Evolutionary conservation across 2,113 vertebrate genomes (phyloP).

Genomic region (Percopsis transmontana): DNA sequence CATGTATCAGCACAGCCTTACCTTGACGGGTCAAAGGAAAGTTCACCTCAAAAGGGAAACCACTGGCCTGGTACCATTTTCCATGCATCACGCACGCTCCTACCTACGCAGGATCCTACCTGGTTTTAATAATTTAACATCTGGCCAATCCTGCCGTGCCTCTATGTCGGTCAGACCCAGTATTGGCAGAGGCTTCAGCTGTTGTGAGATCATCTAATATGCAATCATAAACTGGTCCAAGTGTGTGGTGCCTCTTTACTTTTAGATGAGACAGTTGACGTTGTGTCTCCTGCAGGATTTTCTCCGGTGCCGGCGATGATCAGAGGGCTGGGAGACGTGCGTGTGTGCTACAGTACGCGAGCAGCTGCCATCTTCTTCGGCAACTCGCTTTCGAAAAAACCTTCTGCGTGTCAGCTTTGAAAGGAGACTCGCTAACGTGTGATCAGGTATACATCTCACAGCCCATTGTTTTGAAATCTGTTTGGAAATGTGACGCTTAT

Average conservation of each 20-base stretch:
- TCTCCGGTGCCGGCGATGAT: too few species aligned
- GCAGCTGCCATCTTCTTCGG: conserved; percentile 24
- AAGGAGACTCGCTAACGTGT: conserved; percentile 24
- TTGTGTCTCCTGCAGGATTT: too few species aligned
- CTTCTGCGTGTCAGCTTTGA: conserved; percentile 32
- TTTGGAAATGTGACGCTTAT: neutral
- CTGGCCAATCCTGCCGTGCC: too few species aligned
- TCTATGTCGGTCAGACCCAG: too few species aligned
- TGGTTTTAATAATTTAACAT: too few species aligned
- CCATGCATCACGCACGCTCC: neutral
- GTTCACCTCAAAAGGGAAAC: conserved; percentile 1
- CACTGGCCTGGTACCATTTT: neutral
- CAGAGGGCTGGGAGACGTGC: conserved; percentile 6
- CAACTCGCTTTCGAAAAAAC: conserved; percentile 37
- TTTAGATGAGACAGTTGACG: too few species aligned
- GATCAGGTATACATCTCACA: conserved; percentile 4
- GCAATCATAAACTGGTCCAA: too few species aligned
- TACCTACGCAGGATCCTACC: too few species aligned
- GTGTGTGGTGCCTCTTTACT: too few species aligned
- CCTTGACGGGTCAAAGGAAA: conserved; percentile 21
- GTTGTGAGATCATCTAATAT: too few species aligned
- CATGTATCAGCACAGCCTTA: conserved; percentile 34
- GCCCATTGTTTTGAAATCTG: neutral
- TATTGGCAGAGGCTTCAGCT: too few species aligned
- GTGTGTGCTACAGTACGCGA: conserved; percentile 37